Evolutionary conservation across 2,797 vertebrate species (phyloP), one percentile per base, ranked within the genome.

Genomic region (Furcifer pardalis): DNA sequence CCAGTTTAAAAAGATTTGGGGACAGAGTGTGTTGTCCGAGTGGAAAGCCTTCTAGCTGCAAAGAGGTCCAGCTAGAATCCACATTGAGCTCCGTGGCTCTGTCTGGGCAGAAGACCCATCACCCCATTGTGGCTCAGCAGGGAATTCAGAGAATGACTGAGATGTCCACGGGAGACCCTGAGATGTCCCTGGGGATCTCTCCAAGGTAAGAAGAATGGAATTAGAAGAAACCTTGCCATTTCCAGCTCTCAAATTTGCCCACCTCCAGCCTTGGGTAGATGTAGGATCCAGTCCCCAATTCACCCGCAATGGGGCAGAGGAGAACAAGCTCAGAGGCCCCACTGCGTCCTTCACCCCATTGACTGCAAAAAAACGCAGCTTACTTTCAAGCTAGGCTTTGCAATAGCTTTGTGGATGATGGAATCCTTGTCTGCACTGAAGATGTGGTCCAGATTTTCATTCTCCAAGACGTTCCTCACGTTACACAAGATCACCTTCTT

Each of bases 341-440:
- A 59, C 42, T 0, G 40, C 8, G 1, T 8, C 46, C 62, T 15
- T 30, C 42, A 17, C 32, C 7, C 52, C 7, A 0, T 23, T 4
- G 80, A n/a, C 13, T 21, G 0, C 0, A 9, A 56, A 69, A 46
- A 56, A 44, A 76, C 15, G n/a, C n/a, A n/a, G 84, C 90, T 94
- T 90, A 96, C 95, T 90, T 95, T 95, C 84, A 95, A 73, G 25
- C 93, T 92, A 49, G 94, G 92, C 80, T 90, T 95, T 81, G 84
- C 23, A 40, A 95, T 7, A 0, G 94, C 94, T 86, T 88, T 93
- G 84, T 92, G 94, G 71, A 96, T 90, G 83, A 95, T 81, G 1
- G 93, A 96, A 23, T 91, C 93, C 9, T 5, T 44, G 69, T 95
- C 95, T 56, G 82, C 74, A 25, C 93, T 82, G 1, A 93, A 27